A percentile compares a stretch with the other conserved stretches of the same genome.
phyloP scores from a whole-genome alignment of 2,888 invertebrate genomes.

The Drymonia ruficornis region DNA sequence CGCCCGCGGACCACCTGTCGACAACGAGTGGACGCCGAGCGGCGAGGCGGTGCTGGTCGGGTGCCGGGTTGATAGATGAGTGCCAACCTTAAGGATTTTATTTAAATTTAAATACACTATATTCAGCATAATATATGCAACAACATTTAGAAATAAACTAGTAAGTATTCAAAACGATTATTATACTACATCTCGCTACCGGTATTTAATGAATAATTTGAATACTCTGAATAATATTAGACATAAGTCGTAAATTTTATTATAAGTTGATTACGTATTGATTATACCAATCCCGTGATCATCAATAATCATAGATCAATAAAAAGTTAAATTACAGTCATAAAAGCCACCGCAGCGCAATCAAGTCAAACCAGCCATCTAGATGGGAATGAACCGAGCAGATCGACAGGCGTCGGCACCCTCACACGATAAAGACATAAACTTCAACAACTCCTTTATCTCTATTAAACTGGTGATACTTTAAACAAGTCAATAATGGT shows the following conservation, averaged over 20 bases:
- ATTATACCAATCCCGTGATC: conserved; percentile 62
- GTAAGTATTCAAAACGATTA: conserved; percentile 13
- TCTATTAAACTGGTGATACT: conserved; percentile 81
- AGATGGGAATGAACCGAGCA: conserved; percentile 55
- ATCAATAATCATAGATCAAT: conserved; percentile 54
- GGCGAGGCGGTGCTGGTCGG: no score
- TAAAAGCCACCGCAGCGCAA: conserved; percentile 57
- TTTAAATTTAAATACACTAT: conserved; percentile 19
- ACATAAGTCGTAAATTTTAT: conserved; percentile 48
- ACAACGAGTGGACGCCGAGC: no score
- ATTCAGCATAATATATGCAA: conserved; percentile 10
- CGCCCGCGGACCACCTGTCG: no score
- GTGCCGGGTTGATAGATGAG: no score
- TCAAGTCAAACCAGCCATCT: conserved; percentile 60
- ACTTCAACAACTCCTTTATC: conserved; percentile 78
- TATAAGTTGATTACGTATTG: conserved; percentile 50
- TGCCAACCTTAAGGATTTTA: conserved; percentile 16
- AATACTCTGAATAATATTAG: conserved; percentile 20
- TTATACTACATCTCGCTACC: conserved; percentile 16
- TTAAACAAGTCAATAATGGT: conserved; percentile 84
- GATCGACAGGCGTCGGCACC: conserved; percentile 52
- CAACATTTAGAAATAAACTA: conserved; percentile 3
- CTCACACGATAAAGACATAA: conserved; percentile 77
- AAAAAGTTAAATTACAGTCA: conserved; percentile 78
- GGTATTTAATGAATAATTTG: conserved; percentile 11